Conservation (phyloP, 2,113 vertebrate genomes). For the Phaetusa simplex region DNA sequence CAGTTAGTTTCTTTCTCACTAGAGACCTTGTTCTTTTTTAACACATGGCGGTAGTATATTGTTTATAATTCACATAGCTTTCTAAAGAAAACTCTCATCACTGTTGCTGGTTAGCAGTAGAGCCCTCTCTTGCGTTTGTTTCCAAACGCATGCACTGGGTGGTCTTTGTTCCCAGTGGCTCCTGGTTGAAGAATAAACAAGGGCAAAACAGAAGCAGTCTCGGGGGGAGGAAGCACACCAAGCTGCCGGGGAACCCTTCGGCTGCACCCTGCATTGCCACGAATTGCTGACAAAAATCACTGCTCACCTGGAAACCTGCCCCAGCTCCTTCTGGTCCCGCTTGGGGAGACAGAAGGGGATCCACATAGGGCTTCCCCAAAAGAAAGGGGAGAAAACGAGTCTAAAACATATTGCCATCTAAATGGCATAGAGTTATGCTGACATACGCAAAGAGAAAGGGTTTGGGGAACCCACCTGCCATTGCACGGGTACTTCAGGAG, state of each 20-base stretch:
- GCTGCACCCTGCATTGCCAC: neutral
- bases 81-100: neutral
- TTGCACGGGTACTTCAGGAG: neutral
- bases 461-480: neutral
- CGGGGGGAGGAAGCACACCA: neutral
- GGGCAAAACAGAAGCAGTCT: neutral
- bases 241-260: accelerated
- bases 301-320: neutral
- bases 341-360: neutral
- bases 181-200: neutral
- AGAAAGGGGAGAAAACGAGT: neutral
- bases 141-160: neutral
- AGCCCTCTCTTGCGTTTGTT: neutral
- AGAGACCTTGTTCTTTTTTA: slow-evolving; percentile 36
- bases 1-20: slow-evolving; percentile 59
- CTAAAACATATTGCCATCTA: neutral
- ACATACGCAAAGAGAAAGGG: accelerated
- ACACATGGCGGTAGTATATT: neutral
- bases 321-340: neutral
- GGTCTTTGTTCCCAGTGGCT: neutral
- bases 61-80: slow-evolving; percentile 32
- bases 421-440: accelerated
- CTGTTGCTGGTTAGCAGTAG: neutral
- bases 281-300: neutral
- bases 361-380: neutral